A percentile compares a stretch with the other conserved stretches of the same genome.
phyloP scores from a whole-genome alignment of 1,140 invertebrate genomes.

The Pteromalus puparum region DNA sequence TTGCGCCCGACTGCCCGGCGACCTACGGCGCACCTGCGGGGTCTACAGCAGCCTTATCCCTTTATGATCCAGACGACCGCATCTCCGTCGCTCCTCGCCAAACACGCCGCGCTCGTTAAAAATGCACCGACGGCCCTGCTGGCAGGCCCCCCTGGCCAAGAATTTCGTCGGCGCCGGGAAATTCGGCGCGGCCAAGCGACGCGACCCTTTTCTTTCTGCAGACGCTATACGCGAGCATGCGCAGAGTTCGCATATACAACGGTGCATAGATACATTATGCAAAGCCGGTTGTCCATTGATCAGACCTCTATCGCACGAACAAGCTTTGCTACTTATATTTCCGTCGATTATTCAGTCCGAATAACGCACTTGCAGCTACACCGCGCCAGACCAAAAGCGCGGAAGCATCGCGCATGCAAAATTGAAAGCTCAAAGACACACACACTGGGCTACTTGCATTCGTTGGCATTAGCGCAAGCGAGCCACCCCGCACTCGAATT shows the following conservation, averaged over 20 bases:
- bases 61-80: slow-evolving; percentile 13
- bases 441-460: not conserved
- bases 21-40: not conserved
- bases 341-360: not conserved
- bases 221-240: too few relatives aligned
- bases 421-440: not conserved
- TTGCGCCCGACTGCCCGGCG: not conserved
- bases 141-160: not conserved
- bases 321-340: too few relatives aligned
- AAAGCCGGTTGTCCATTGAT: too few relatives aligned
- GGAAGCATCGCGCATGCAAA: not conserved
- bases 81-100: not conserved
- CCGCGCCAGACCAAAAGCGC: not conserved
- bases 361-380: not conserved
- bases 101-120: slow-evolving; percentile 16
- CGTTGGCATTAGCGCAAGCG: not conserved
- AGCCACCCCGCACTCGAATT: not conserved
- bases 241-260: too few relatives aligned
- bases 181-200: not conserved
- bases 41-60: not conserved
- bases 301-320: too few relatives aligned
- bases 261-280: too few relatives aligned
- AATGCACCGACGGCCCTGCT: not conserved
- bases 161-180: not conserved
- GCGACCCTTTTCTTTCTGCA: too few relatives aligned